These are phyloP conservation scores for Tapirus indicus DNA, from an alignment of 2,797 vertebrate species.

Conservation along the genomic window DNA sequence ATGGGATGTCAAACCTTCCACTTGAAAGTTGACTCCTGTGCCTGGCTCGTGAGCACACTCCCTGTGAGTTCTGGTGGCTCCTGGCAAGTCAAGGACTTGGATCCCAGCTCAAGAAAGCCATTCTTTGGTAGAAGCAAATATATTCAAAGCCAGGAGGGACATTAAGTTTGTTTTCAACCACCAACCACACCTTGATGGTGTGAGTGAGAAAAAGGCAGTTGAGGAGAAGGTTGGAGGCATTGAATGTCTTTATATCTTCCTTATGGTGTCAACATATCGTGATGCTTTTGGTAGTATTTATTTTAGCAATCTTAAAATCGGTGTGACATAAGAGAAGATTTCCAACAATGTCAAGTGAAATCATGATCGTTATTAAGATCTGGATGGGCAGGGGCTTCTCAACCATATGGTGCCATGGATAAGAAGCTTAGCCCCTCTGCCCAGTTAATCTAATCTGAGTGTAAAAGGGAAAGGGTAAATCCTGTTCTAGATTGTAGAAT, in stretches of 20 bases:
- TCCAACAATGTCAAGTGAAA: neutral
- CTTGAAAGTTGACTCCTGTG: neutral
- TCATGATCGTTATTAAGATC: neutral
- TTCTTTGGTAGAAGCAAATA: neutral
- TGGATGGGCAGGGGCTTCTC: neutral
- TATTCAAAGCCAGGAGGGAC: neutral
- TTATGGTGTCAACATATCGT: neutral
- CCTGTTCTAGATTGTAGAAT: constrained; percentile 1
- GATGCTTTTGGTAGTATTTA: neutral
- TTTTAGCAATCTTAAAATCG: neutral
- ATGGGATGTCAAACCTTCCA: neutral
- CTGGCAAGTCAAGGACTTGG: neutral
- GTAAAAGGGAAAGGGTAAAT: neutral
- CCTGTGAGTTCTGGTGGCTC: neutral
- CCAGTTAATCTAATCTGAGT: neutral
- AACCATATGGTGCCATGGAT: no score
- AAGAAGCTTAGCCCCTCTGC: neutral
- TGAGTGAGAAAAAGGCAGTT: neutral
- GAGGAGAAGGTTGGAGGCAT: neutral
- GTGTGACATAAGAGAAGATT: neutral
- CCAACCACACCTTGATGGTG: neutral
- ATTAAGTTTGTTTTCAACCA: constrained; percentile 40
- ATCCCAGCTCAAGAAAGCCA: neutral
- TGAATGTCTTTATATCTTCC: neutral
- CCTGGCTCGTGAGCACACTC: neutral